Conservation (phyloP, 1,140 invertebrate species). For the Medauroidea extradentata region DNA sequence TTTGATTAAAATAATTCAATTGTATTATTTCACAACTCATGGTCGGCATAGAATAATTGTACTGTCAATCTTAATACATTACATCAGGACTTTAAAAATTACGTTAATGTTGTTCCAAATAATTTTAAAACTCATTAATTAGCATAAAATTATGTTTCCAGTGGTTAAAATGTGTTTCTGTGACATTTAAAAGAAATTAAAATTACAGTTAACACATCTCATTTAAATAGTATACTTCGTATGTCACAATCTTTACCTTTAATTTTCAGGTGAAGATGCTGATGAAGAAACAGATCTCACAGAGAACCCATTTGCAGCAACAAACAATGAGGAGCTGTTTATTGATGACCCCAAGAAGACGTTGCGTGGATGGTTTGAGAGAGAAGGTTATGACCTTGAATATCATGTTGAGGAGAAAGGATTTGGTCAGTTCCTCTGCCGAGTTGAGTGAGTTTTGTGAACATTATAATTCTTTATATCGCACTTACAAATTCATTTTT, state of each 20-base stretch:
- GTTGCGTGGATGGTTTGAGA: conserved; percentile 88
- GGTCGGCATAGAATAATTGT: too few species aligned
- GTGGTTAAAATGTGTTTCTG: too few species aligned
- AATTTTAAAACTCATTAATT: too few species aligned
- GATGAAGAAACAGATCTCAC: conserved; percentile 76
- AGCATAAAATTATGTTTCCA: too few species aligned
- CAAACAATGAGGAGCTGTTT: conserved; percentile 82
- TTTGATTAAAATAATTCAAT: too few species aligned
- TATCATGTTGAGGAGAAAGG: conserved; percentile 82
- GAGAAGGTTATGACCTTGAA: conserved; percentile 82
- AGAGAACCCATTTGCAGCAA: conserved; percentile 78
- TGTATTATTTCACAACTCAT: too few species aligned
- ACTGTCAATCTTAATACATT: too few species aligned
- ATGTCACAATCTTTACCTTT: background rate
- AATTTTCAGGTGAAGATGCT: conserved; percentile 68
- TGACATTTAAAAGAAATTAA: too few species aligned
- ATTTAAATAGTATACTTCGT: too few species aligned
- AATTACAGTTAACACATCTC: too few species aligned
- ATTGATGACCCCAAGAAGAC: conserved; percentile 95
- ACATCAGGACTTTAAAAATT: too few species aligned
- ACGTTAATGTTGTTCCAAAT: too few species aligned
- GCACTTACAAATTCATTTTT: background rate
- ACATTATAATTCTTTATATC: background rate
- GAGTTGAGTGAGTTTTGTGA: conserved; percentile 50
- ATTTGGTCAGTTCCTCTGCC: conserved; percentile 68